Base-by-base conservation (phyloP, 2,797 vertebrate species). In the Artibeus jamaicensis region DNA sequence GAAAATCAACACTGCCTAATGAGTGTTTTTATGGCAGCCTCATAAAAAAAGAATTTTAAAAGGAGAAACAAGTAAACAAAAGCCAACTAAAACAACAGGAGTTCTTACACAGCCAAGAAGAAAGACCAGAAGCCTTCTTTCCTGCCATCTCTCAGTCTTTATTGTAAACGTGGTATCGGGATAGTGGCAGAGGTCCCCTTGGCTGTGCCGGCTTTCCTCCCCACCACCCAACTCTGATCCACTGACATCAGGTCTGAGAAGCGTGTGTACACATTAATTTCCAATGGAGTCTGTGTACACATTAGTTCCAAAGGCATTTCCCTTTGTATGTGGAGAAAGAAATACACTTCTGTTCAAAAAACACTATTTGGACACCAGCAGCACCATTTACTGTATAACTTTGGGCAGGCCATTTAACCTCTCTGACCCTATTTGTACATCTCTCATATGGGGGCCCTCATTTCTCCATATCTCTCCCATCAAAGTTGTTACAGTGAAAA, bases 1-100 rank as follows among this genome's bases (percentile, higher is more conserved):
- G 98, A 98, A 98, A 98, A 98, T 98, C 98, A 98, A 98, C 98
- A 91, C 96, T 68, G 97, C 92, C 97, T 98, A 98, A 98, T 98
- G 98, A 99, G 97, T 96, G 97, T 95, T 98, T 98, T 98, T 97
- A 98, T 98, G 98, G 98, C 98, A 98, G 95, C 82, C 94, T 97
- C 97, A 97, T 98, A 97, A 97, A 98, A 98, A 97, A 97, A 95
- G 70, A 97, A 78, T 97, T 93, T 97, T 96, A 96, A 97, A 98
- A 98, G 97, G 97, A 96, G 94, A 97, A 97, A 97, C 95, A 98
- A 98, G 98, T 97, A 98, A 98, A 98, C 89, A 97, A 82, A 86
- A 96, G 93, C 55, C 62, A 65, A n/a, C 32, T 6, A 32, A 32
- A n/a, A 32, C 62, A 65, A 65, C 62, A 65, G 62, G 32, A n/a